Evolutionary conservation across 2,888 invertebrate species (phyloP).

Genomic region (Minunthozetes semirufus): DNA sequence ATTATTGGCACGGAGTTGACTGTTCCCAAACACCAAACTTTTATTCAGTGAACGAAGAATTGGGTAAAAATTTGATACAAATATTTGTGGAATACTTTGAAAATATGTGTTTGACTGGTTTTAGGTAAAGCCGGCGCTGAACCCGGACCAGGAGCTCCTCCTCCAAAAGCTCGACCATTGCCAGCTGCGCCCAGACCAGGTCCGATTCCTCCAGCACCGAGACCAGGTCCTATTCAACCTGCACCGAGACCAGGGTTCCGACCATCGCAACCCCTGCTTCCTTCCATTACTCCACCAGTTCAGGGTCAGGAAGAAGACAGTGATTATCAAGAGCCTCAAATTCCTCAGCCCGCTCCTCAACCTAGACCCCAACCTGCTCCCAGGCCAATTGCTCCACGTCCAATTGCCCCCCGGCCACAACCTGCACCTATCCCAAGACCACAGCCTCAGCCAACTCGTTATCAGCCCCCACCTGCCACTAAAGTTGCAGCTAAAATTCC

Average conservation of each 20-base stretch:
- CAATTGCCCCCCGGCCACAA: background rate
- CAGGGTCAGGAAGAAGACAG: background rate
- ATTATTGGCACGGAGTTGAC: constrained; percentile 46
- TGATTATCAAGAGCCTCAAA: background rate
- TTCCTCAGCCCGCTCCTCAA: background rate
- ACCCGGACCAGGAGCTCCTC: constrained; percentile 6
- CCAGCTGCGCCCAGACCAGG: constrained; percentile 25
- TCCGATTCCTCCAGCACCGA: background rate
- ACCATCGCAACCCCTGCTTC: constrained; percentile 18
- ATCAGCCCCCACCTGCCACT: constrained; percentile 9
- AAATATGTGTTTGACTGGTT: background rate
- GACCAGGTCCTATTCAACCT: background rate
- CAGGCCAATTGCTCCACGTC: constrained; percentile 22
- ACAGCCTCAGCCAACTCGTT: constrained; percentile 3
- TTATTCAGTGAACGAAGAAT: constrained; percentile 51
- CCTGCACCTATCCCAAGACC: background rate
- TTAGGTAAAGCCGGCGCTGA: constrained; percentile 32
- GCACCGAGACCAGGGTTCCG: background rate
- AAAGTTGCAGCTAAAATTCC: background rate
- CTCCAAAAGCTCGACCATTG: constrained; percentile 16
- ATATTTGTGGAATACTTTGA: background rate
- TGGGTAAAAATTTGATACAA: constrained; percentile 30
- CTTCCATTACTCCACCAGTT: constrained; percentile 10
- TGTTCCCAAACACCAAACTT: constrained; percentile 63
- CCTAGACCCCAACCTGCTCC: background rate